Percentiles rank a stretch among this genome's conserved stretches.
These are phyloP conservation scores for Xenus cinereus DNA, from an alignment of 2,113 vertebrate species.

Conservation along the genomic window DNA sequence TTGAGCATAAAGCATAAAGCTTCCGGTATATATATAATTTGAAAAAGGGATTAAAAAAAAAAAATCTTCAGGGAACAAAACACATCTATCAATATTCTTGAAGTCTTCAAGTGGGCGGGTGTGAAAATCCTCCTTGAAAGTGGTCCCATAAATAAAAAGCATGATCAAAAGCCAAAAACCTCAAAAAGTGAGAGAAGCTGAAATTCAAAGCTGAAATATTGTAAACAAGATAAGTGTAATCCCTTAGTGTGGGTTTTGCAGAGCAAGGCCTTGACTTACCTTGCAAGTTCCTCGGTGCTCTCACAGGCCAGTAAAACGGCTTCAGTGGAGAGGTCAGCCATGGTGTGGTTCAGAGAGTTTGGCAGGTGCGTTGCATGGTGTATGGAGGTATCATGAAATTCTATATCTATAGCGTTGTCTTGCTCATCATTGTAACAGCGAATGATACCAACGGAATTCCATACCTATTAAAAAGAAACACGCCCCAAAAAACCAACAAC, in stretches of 20 bases:
- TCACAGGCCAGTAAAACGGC: constrained; percentile 89
- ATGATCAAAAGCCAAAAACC: not conserved
- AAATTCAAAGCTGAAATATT: not conserved
- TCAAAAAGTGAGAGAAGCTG: not conserved
- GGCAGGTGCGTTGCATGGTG: constrained; percentile 93
- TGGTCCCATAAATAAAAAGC: not conserved
- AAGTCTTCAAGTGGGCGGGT: not conserved
- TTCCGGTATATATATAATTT: not conserved
- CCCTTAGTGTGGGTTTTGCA: fast-evolving
- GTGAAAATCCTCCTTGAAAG: not conserved
- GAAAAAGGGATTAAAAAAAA: not conserved
- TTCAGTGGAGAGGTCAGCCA: constrained; percentile 90
- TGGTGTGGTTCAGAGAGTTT: constrained; percentile 86
- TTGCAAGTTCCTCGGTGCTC: constrained; percentile 85
- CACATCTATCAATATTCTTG: not conserved
- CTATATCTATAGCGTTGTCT: constrained; percentile 93
- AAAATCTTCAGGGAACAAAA: not conserved
- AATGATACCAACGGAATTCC: constrained; percentile 93
- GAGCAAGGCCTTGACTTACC: constrained; percentile 69
- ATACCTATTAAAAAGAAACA: constrained; percentile 76
- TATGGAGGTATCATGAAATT: constrained; percentile 92
- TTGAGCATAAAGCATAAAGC: not conserved
- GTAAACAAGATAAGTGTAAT: not conserved
- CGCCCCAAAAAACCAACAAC: not conserved
- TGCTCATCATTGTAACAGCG: constrained; percentile 95